Evolutionary conservation across 2,113 vertebrate genomes (phyloP).

Genomic region (Dipodomys spectabilis): DNA sequence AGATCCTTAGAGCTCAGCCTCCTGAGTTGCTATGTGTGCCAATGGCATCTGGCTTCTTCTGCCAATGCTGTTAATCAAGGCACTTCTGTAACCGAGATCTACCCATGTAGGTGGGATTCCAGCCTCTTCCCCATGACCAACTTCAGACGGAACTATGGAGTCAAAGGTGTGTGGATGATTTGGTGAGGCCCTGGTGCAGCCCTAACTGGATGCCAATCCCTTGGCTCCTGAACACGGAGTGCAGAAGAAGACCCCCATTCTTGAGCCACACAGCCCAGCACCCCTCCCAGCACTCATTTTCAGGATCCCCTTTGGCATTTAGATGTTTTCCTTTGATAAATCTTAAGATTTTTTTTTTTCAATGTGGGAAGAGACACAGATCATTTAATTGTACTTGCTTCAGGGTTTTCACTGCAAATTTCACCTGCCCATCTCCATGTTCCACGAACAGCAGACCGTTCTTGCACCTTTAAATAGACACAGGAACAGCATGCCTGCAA

Average conservation of each 20-base stretch:
- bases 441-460: background rate
- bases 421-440: background rate
- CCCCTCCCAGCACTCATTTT: background rate
- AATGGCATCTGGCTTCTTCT: too few relatives aligned
- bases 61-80: background rate
- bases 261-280: background rate
- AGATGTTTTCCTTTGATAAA: conserved; percentile 36
- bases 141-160: background rate
- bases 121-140: background rate
- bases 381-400: conserved; percentile 3
- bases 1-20: too few relatives aligned
- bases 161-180: background rate
- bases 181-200: background rate
- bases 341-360: background rate
- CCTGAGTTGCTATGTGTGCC: too few relatives aligned
- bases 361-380: background rate
- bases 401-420: background rate
- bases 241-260: background rate
- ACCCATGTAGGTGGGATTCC: background rate
- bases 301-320: conserved; percentile 38
- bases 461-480: background rate
- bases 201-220: background rate
- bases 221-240: background rate
- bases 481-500: background rate
- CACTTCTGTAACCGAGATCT: background rate